A percentile compares a stretch with the other conserved stretches of the same genome.
phyloP scores from a whole-genome alignment of 2,797 vertebrate species.

The Sebastes dallii region DNA sequence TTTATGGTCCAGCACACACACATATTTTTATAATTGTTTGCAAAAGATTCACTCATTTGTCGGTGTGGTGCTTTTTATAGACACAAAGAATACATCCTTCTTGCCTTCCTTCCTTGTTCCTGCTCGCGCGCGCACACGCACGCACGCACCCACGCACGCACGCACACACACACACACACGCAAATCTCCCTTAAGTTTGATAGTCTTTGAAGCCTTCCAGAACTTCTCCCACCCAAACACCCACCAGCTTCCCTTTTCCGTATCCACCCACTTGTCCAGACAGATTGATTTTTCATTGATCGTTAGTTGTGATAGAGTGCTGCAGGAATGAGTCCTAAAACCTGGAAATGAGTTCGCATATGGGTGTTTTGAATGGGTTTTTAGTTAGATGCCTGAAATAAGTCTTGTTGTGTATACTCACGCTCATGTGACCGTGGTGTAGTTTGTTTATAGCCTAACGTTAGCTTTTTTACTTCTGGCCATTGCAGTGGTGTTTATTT shows the following conservation, averaged over 20 bases:
- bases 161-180: not conserved
- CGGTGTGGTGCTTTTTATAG: not conserved
- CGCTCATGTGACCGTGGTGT: no score
- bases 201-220: slow-evolving; percentile 28
- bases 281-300: not conserved
- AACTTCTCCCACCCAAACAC: slow-evolving; percentile 1
- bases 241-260: slow-evolving; percentile 2
- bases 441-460: no score
- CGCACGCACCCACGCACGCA: not conserved
- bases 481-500: no score
- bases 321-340: no score
- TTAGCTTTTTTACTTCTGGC: no score
- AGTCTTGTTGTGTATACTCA: no score
- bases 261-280: slow-evolving; percentile 4
- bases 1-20: not conserved
- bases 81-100: not conserved
- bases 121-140: not conserved
- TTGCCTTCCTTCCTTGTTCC: not conserved
- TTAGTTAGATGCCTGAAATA: no score
- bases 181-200: not conserved
- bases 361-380: no score
- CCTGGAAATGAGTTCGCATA: no score
- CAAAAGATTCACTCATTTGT: not conserved
- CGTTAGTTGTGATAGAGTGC: not conserved
- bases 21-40: not conserved